Base-by-base conservation (phyloP, 2,888 invertebrate species). In the Synergus gifuensis region DNA sequence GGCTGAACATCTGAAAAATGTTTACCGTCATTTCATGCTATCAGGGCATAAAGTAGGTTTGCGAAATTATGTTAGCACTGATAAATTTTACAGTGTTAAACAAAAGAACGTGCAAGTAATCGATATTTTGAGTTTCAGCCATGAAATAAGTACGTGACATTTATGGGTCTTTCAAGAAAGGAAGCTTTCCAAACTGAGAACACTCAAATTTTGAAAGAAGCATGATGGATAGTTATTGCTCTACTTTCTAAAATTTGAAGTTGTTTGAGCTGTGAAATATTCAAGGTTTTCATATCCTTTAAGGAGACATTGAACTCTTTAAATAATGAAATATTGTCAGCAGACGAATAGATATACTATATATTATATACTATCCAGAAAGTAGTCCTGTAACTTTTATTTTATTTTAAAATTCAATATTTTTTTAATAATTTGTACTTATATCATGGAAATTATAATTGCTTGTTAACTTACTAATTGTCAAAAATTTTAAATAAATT, bases 11-110 rank as follows among this genome's bases (percentile, higher is more conserved):
- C 22, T 73, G 36, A 36, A 49, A 36, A 73, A 73, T 16, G 22
- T 73, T 54, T 73, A 73, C 28, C 28, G 28, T 54, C 69, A 28
- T 36, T 73, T 49, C n/a, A 16, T 54, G 22, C 69, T 49, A 73
- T 73, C 69, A 49, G 49, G 46, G 46, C 44, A 46, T 69, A 46
- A 69, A 69, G 64, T 40, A 9, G 40, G n/a, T 16, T 64, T 11
- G 12, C 66, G 18, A 18, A 66, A 28, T 62, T 62, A 14, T 14
- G 62, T 62, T 28, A 60, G 60, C 60, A 14, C 12, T 60, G 60
- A 12, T 28, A 22, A 22, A 28, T 28, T 60, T 60, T 60, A 60
- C 18, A 22, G 5, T 60, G 60, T 4, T 60, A 22, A 16, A 66
- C 18, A 42, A 18, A n/a, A 66, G 22, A 16, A 42, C 18, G 42